Conservation (phyloP, 2,888 invertebrate genomes). For the Melanchra persicariae region DNA sequence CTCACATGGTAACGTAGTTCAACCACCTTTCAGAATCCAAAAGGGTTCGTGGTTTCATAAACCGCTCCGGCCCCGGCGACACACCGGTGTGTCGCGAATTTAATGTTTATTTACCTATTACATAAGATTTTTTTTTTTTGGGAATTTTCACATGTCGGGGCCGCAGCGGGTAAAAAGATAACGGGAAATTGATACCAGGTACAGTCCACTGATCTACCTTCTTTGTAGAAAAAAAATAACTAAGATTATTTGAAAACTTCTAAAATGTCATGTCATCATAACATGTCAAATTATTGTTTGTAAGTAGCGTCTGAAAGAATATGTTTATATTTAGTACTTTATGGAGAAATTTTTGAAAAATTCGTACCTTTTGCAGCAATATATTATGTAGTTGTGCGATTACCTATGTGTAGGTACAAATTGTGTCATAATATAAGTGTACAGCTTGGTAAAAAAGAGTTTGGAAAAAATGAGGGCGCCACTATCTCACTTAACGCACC, state of each 20-base stretch:
- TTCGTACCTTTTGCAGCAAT: conserved; percentile 16
- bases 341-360: conserved; percentile 46
- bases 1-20: conserved; percentile 64
- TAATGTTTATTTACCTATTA: too few species aligned
- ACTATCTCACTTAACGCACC: too few species aligned
- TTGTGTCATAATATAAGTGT: conserved; percentile 39
- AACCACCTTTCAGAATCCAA: conserved; percentile 60
- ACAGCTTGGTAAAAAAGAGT: too few species aligned
- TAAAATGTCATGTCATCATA: conserved; percentile 53
- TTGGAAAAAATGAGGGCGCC: too few species aligned
- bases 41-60: conserved; percentile 35
- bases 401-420: conserved; percentile 23
- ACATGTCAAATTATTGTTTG: conserved; percentile 61
- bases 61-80: too few species aligned
- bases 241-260: conserved; percentile 31
- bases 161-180: too few species aligned
- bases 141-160: too few species aligned
- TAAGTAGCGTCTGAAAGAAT: conserved; percentile 20
- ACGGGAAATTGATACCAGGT: conserved; percentile 15
- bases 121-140: too few species aligned
- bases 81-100: too few species aligned
- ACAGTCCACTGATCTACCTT: conserved; percentile 29
- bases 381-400: conserved; percentile 34
- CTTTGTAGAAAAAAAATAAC: conserved; percentile 55
- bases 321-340: conserved; percentile 25